Evolutionary conservation across 2,888 invertebrate species (phyloP), one percentile per base, ranked within the genome.

Genomic region (Ischnura elegans): DNA sequence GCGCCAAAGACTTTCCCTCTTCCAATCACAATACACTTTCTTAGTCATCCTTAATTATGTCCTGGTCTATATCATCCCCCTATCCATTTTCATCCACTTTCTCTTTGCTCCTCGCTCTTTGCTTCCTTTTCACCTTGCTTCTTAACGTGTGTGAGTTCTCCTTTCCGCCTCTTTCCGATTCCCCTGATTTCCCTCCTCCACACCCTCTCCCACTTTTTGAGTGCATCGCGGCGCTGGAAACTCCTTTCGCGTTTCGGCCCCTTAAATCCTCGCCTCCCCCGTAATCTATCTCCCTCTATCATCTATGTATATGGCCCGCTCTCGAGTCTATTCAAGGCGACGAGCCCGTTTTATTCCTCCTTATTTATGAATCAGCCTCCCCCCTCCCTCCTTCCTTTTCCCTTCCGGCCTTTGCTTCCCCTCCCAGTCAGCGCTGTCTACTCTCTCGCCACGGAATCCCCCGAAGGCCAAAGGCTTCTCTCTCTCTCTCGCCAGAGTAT

Each of bases 271-370:
- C 36, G 36, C 76, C 29, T 51, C 51, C 76, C 2, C 76, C 76
- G 76, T 76, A 76, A 76, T 76, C 76, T 76, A 76, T 76, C 36
- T 36, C 76, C 76, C 76, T 36, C 76, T 76, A 76, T 76, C 76
- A 76, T 76, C 76, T 76, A 76, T 76, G 76, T 76, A 76, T 76
- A 76, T 76, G 16, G 76, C 76, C 76, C 76, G 13, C 76, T 76
- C 76, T 76, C 76, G 36, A 76, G 76, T 76, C 76, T 76, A 76
- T 76, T 76, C 76, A 76, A 36, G 76, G 76, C 76, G 76, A 76
- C 76, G n/a, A n/a, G 76, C 76, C 76, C 76, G 29, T 76, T 76
- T 76, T 76, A 76, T 76, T 76, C 76, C 76, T 76, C 76, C 76
- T 76, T 76, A 76, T 76, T 36, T 76, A 76, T 76, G 76, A 76